Evolutionary conservation across 2,888 invertebrate species (phyloP).

Genomic region (Epinotia demarniana): DNA sequence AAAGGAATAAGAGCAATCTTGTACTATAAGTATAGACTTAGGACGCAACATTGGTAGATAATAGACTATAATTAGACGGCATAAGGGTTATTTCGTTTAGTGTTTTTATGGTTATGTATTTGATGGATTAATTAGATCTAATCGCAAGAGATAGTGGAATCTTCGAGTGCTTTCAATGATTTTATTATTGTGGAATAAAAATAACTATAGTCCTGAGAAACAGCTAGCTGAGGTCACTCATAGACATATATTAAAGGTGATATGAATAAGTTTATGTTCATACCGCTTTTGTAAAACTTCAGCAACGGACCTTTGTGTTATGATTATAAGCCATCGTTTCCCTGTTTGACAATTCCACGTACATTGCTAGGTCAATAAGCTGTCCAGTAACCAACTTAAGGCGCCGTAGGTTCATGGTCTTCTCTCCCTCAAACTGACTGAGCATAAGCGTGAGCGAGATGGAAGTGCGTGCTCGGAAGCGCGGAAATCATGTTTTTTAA

Average conservation of each 20-base stretch:
- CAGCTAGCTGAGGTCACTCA: background rate
- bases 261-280: too few relatives aligned
- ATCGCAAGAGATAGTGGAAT: constrained; percentile 42
- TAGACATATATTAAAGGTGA: background rate
- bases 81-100: constrained; percentile 1
- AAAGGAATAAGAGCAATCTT: constrained; percentile 1
- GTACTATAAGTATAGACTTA: background rate
- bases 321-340: background rate
- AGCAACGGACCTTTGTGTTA: too few relatives aligned
- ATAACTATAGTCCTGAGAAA: background rate
- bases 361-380: too few relatives aligned
- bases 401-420: too few relatives aligned
- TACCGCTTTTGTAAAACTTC: too few relatives aligned
- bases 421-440: too few relatives aligned
- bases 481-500: too few relatives aligned
- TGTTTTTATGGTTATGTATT: constrained; percentile 15
- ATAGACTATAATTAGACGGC: background rate
- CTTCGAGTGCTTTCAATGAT: constrained; percentile 15
- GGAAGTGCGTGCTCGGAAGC: too few relatives aligned
- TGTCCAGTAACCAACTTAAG: too few relatives aligned
- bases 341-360: too few relatives aligned
- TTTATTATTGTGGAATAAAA: constrained; percentile 1
- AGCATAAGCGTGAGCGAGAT: too few relatives aligned
- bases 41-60: background rate
- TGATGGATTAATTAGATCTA: constrained; percentile 42